A percentile compares a stretch with the other conserved stretches of the same genome.
phyloP scores from a whole-genome alignment of 1,140 invertebrate species.

The Megalonaias nervosa region DNA sequence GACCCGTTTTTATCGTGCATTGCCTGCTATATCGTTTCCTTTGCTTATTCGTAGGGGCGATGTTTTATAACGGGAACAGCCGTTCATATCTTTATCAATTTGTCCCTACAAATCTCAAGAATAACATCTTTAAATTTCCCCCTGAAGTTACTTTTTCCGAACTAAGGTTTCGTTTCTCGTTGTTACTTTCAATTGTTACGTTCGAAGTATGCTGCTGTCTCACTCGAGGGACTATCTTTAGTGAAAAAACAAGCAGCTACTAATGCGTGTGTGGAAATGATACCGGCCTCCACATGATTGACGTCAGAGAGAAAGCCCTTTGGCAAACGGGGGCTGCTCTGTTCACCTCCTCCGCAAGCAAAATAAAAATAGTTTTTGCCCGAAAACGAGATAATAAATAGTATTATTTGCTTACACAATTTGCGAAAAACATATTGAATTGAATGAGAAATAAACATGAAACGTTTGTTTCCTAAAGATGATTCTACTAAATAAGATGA shows the following conservation, averaged over 20 bases:
- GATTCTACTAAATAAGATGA: neutral
- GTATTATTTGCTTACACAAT: neutral
- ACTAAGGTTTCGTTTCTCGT: slow-evolving; percentile 9
- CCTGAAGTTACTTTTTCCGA: slow-evolving; percentile 15
- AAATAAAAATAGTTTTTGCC: slow-evolving; percentile 12
- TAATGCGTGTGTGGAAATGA: slow-evolving; percentile 67
- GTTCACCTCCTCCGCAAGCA: slow-evolving; percentile 38
- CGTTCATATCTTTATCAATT: slow-evolving; percentile 32
- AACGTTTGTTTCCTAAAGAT: neutral
- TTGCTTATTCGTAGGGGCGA: slow-evolving; percentile 41
- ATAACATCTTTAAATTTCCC: slow-evolving; percentile 30
- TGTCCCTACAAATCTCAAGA: slow-evolving; percentile 4
- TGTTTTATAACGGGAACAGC: slow-evolving; percentile 67
- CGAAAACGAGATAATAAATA: slow-evolving; percentile 5
- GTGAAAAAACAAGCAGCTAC: slow-evolving; percentile 61
- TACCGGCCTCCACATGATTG: slow-evolving; percentile 54
- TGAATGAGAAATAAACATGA: neutral
- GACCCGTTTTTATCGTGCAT: slow-evolving; percentile 30
- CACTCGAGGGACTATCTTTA: slow-evolving; percentile 49
- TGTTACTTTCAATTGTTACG: slow-evolving; percentile 27
- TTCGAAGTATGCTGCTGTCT: slow-evolving; percentile 33
- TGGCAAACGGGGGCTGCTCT: slow-evolving; percentile 53
- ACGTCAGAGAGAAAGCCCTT: slow-evolving; percentile 65
- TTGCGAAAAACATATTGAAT: neutral
- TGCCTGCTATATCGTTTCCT: slow-evolving; percentile 24